Evolutionary conservation across 1,140 invertebrate genomes (phyloP).

Genomic region (Hydropsyche tenuis): DNA sequence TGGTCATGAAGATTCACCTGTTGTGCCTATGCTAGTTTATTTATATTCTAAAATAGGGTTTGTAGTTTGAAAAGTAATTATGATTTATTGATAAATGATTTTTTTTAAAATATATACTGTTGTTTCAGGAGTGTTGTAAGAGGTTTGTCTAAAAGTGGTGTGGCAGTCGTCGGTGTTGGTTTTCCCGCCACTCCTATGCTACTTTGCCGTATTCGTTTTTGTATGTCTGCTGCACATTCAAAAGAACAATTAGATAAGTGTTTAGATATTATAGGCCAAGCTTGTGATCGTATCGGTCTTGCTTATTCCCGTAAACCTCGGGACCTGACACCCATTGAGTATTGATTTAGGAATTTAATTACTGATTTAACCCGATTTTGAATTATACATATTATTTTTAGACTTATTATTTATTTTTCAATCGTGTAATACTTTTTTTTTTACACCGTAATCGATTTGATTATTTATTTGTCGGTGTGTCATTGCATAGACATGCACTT

Average conservation of each 20-base stretch:
- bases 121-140: conserved; percentile 79
- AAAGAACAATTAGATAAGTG: conserved; percentile 94
- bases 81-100: conserved; percentile 11
- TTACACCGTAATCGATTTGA: neutral
- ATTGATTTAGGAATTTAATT: conserved; percentile 51
- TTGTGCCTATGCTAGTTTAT: conserved; percentile 95
- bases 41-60: conserved; percentile 91
- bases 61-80: conserved; percentile 51
- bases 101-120: neutral
- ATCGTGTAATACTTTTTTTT: neutral
- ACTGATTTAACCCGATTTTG: neutral
- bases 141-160: conserved; percentile 78
- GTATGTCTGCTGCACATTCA: conserved; percentile 94
- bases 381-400: neutral
- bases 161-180: conserved; percentile 95
- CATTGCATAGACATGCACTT: neutral
- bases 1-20: conserved; percentile 96
- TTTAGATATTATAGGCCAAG: conserved; percentile 73
- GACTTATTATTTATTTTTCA: too few species aligned
- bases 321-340: conserved; percentile 66
- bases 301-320: conserved; percentile 73
- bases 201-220: conserved; percentile 93
- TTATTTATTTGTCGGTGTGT: neutral
- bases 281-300: conserved; percentile 73
- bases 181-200: conserved; percentile 98